Evolutionary conservation across 2,113 vertebrate species (phyloP).

Genomic region (Camarhynchus parvulus): DNA sequence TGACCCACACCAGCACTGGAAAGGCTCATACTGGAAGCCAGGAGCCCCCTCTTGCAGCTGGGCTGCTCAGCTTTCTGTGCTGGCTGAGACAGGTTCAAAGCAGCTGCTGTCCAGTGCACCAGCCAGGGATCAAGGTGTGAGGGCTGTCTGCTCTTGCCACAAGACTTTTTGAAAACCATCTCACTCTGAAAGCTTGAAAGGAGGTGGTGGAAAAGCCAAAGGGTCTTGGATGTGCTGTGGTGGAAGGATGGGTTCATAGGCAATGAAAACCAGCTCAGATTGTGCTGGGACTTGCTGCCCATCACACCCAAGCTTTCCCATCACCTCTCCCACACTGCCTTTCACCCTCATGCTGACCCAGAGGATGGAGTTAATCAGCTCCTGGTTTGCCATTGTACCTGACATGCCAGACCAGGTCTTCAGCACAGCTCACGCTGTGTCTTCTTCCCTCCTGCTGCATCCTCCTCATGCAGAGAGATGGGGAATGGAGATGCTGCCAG

Average conservation of each 20-base stretch:
- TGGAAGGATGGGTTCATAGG: neutral
- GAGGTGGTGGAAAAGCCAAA: neutral
- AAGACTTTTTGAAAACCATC: neutral
- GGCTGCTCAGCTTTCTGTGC: neutral
- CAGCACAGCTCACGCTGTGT: neutral
- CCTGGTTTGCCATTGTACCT: neutral
- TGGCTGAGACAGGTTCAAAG: neutral
- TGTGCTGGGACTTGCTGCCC: neutral
- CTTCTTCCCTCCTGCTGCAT: neutral
- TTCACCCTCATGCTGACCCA: neutral
- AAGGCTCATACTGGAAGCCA: neutral
- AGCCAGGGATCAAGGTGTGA: no score
- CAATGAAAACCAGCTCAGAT: neutral
- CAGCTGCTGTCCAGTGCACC: neutral
- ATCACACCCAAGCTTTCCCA: neutral
- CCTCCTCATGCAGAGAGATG: neutral
- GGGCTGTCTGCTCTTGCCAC: neutral
- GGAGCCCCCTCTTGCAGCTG: neutral
- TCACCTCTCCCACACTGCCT: neutral
- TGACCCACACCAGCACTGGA: neutral
- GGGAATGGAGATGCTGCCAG: neutral
- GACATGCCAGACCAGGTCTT: neutral
- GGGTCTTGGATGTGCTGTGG: neutral
- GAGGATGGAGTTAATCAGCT: neutral
- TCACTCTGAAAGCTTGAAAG: neutral